Conservation (phyloP, 1,140 invertebrate species). For the Drosophila melanica region DNA sequence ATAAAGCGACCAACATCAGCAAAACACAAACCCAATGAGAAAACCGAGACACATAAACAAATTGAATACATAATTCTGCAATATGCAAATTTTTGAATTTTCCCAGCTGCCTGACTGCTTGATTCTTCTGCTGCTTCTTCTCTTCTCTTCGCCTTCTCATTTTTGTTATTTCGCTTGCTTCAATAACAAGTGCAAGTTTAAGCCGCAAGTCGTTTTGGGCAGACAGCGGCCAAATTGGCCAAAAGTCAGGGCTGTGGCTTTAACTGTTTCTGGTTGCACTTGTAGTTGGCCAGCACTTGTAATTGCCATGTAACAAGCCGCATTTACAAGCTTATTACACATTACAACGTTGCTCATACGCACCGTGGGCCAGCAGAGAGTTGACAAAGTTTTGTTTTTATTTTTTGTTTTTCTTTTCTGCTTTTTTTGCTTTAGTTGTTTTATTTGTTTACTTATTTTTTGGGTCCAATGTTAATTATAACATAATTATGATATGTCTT, state of each 20-base stretch:
- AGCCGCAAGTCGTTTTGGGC: background rate
- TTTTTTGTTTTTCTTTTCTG: slow-evolving; percentile 6
- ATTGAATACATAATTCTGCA: slow-evolving; percentile 16
- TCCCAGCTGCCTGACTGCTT: background rate
- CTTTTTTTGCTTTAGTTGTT: slow-evolving; percentile 8
- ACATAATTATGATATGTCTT: slow-evolving; percentile 45
- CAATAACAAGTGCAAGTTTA: slow-evolving; percentile 11
- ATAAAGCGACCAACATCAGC: background rate
- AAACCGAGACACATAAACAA: background rate
- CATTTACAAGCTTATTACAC: slow-evolving; percentile 17
- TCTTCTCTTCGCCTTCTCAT: background rate
- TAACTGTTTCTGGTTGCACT: background rate
- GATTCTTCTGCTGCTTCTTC: background rate
- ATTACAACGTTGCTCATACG: slow-evolving; percentile 63
- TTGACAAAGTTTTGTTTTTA: slow-evolving; percentile 29
- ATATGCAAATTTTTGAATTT: slow-evolving; percentile 17
- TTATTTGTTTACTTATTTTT: background rate
- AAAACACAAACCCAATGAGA: background rate
- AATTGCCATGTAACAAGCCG: slow-evolving; percentile 65
- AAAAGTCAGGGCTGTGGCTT: background rate
- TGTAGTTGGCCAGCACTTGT: slow-evolving; percentile 43
- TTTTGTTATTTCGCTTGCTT: background rate
- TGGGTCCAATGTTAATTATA: slow-evolving; percentile 41
- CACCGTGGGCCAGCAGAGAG: slow-evolving; percentile 40
- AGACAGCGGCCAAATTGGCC: background rate